Base-by-base conservation (phyloP, 1,140 invertebrate genomes). In the Mycetomoellerius zeteki region DNA sequence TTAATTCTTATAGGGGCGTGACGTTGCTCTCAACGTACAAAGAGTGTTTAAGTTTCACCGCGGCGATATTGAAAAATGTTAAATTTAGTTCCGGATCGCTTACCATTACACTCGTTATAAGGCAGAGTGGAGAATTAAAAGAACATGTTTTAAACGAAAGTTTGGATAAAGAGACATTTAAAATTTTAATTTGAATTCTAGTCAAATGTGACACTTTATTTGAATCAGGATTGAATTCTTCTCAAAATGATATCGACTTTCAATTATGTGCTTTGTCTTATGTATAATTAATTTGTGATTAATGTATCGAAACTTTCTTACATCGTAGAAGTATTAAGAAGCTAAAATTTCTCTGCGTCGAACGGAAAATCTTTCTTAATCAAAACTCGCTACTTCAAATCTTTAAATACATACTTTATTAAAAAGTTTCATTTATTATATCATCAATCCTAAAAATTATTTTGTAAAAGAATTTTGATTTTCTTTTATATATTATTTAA, bases 21-120 rank as follows among this genome's bases (percentile, higher is more conserved):
- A 84, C 69, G 80, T 75, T 84, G 19, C 54, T 19, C 71, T 84
- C 21, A 75, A 60, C 80, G 80, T 43, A 82, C 52, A 84, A 84
- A 84, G 80, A 84, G 80, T 84, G 80, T 84, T 84, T 84, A 73
- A 84, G 80, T 75, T 84, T 84, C 69, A 71, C 54, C 27, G 54
- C 54, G 27, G 54, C 24, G 56, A 73, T 84, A 84, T 84, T 84
- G 80, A 84, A 84, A 84, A 84, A 84, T 84, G 80, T 84, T 73
- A 84, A 81, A 84, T 84, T 84, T 84, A 84, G n/a, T 73, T 73
- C 37, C 14, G n/a, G 37, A 73, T 47, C 69, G 24, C 37, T 47
- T 14, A 56, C 21, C 27, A 73, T 84, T 60, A 47, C 67, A 8
- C 14, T 60, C 1, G 24, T 37, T 54, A 14, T 16, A 60, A n/a